Evolutionary conservation across 2,113 vertebrate species (phyloP).

Genomic region (Amphilophus citrinellus): DNA sequence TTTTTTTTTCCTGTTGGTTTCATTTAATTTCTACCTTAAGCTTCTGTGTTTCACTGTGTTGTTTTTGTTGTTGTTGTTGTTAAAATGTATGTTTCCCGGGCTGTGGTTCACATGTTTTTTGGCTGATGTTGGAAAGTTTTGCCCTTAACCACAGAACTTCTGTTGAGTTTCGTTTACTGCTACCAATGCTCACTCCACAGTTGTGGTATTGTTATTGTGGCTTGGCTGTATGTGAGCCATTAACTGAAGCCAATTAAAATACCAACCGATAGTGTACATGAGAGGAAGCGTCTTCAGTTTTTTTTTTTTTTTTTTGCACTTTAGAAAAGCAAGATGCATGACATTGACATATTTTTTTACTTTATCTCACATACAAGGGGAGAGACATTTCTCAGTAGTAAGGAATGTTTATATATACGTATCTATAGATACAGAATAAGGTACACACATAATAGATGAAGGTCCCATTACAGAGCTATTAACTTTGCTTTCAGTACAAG

Average conservation of each 20-base stretch:
- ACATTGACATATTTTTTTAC: not conserved
- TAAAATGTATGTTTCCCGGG: not conserved
- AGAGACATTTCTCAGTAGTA: not conserved
- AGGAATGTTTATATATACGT: not conserved
- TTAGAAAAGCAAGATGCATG: not conserved
- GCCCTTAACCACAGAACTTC: slow-evolving; percentile 40
- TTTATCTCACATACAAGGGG: not conserved
- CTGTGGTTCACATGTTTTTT: slow-evolving; percentile 7
- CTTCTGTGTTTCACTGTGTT: slow-evolving; percentile 14
- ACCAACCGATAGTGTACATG: not conserved
- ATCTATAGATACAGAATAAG: not conserved
- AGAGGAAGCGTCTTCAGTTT: not conserved
- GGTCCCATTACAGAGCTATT: not conserved
- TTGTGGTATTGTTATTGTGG: slow-evolving; percentile 18
- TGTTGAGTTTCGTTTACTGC: slow-evolving; percentile 32
- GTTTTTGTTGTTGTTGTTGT: not conserved
- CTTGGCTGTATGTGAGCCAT: slow-evolving; percentile 15
- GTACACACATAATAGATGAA: not conserved
- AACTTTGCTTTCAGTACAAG: not conserved
- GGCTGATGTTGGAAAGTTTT: slow-evolving; percentile 35
- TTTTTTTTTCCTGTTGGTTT: slow-evolving; percentile 14
- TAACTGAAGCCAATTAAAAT: slow-evolving; percentile 34
- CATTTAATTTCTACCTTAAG: slow-evolving; percentile 1
- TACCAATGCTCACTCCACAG: not conserved
- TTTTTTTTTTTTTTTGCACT: not conserved